Evolutionary conservation across 2,113 vertebrate species (phyloP).

Genomic region (Alligator mississippiensis): DNA sequence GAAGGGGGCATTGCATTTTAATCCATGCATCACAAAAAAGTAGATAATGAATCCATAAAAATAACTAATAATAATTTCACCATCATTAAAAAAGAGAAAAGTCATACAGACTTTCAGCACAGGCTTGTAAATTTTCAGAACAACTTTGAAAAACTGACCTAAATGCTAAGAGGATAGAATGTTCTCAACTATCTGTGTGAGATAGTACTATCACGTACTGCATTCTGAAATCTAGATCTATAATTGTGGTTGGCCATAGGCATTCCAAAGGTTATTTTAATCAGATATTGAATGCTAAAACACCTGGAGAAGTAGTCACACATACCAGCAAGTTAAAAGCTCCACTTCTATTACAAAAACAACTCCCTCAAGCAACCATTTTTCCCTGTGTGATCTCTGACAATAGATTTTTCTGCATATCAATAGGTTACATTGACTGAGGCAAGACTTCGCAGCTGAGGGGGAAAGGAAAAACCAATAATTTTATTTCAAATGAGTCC

Average conservation of each 20-base stretch:
- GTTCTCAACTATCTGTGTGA: not conserved
- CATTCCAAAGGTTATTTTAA: not conserved
- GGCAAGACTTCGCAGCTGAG: not conserved
- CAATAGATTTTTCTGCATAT: not conserved
- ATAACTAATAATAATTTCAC: not conserved
- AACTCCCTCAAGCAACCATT: not conserved
- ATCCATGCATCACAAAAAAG: not conserved
- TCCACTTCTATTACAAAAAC: not conserved
- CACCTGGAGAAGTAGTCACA: not conserved
- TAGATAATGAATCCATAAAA: not conserved
- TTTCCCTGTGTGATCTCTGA: not conserved
- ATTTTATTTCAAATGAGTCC: not conserved
- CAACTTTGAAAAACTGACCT: not conserved
- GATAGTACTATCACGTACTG: too few relatives aligned
- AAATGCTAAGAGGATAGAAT: not conserved
- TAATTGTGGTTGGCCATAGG: not conserved
- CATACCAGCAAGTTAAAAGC: not conserved
- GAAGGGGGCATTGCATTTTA: not conserved
- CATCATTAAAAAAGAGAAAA: not conserved
- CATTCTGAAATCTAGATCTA: too few relatives aligned
- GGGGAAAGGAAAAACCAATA: not conserved
- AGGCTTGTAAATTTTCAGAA: not conserved
- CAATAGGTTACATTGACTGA: too few relatives aligned
- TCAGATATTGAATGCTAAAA: not conserved
- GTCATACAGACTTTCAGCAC: not conserved